These are phyloP conservation scores for Calcarius lapponicus DNA, from an alignment of 2,797 vertebrate species.

Conservation along the genomic window DNA sequence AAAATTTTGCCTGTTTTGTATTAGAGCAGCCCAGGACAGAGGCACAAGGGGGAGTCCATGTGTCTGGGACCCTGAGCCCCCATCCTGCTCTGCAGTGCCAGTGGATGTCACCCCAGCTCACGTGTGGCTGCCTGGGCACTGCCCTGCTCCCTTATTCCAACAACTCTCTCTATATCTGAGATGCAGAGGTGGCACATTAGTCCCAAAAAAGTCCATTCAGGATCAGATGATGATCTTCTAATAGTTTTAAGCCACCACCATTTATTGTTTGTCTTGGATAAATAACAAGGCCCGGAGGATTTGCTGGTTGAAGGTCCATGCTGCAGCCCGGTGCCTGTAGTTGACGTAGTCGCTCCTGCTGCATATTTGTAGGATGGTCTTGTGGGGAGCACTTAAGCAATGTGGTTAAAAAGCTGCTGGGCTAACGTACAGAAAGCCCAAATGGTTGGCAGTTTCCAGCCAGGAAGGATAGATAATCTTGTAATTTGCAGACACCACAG, in stretches of 20 bases:
- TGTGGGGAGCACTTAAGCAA: not conserved
- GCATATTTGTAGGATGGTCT: not conserved
- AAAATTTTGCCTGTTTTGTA: not conserved
- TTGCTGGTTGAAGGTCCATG: not conserved
- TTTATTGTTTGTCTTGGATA: not conserved
- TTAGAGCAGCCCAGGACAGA: not conserved
- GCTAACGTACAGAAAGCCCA: not conserved
- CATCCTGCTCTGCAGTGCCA: rapidly evolving
- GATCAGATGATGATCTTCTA: not conserved
- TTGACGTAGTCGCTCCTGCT: not conserved
- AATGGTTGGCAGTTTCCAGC: not conserved
- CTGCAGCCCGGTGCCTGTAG: not conserved
- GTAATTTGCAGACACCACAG: not conserved
- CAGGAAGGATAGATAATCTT: not conserved
- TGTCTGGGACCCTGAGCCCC: rapidly evolving
- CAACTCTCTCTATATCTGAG: not conserved
- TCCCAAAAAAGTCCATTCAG: not conserved
- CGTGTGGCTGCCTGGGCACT: rapidly evolving
- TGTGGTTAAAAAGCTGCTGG: not conserved
- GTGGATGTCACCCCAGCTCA: not conserved
- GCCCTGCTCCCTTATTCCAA: not conserved
- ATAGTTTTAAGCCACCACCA: not conserved
- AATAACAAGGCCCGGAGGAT: conserved; percentile 7
- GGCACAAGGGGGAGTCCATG: rapidly evolving
- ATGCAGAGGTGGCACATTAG: not conserved